Conservation (phyloP, 2,113 vertebrate species). For the Echinops telfairi region DNA sequence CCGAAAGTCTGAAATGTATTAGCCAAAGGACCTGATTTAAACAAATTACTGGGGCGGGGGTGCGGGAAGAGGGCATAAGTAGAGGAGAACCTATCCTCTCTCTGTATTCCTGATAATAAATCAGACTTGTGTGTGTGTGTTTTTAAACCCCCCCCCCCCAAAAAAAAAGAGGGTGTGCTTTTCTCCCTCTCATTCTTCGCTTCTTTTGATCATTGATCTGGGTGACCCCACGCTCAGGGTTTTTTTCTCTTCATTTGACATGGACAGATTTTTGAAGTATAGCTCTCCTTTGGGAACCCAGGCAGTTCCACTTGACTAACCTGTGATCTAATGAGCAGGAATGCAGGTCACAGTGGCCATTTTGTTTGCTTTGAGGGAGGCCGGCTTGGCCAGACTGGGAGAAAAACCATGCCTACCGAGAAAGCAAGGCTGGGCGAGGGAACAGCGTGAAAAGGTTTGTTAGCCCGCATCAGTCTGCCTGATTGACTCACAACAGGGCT, state of each 20-base stretch:
- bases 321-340: slow-evolving; percentile 91
- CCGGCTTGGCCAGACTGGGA: slow-evolving; percentile 87
- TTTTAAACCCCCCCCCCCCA: too few relatives aligned
- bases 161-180: slow-evolving; percentile 72
- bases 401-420: slow-evolving; percentile 85
- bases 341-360: slow-evolving; percentile 89
- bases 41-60: slow-evolving; percentile 65
- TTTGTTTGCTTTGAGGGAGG: slow-evolving; percentile 88
- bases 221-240: slow-evolving; percentile 91
- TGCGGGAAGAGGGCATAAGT: neutral
- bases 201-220: slow-evolving; percentile 98
- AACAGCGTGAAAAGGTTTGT: slow-evolving; percentile 88
- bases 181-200: slow-evolving; percentile 77
- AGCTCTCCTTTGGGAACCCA: slow-evolving; percentile 89
- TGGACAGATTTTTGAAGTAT: slow-evolving; percentile 92
- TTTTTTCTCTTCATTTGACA: slow-evolving; percentile 94
- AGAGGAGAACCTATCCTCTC: slow-evolving; percentile 72
- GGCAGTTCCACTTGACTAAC: slow-evolving; percentile 93
- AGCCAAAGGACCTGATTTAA: slow-evolving; percentile 64
- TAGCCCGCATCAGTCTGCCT: slow-evolving; percentile 89
- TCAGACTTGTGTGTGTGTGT: slow-evolving; percentile 82
- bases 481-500: slow-evolving; percentile 89
- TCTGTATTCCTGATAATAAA: slow-evolving; percentile 85
- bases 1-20: slow-evolving; percentile 51
- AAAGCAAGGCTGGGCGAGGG: slow-evolving; percentile 85